Base-by-base conservation (phyloP, 2,888 invertebrate genomes). In the Conops quadrifasciatus region DNA sequence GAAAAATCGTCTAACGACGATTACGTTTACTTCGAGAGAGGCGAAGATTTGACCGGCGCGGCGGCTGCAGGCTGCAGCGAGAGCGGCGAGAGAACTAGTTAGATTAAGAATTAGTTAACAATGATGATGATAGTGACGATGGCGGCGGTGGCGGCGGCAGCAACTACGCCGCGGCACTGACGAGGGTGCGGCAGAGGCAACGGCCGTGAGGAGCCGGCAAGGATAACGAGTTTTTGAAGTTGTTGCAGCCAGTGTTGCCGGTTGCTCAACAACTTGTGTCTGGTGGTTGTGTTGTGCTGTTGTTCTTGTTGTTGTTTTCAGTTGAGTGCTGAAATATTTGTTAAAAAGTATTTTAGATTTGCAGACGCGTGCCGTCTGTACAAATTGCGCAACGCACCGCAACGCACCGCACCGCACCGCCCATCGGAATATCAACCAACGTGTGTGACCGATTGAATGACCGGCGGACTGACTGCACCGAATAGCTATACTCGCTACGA, bases 341-440 rank as follows among this genome's bases (percentile, higher is more conserved):
- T n/a, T 58, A 56, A 30, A 13, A 15, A 26, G 58, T 58, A 21
- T 60, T 28, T 62, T 51, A 62, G 30, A 60, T 47, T 62, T 62
- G 60, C 51, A 30, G 68, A 68, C 68, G 51, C 62, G 51, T 51
- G 62, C 68, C 68, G 56, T 58, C 13, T 15, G 24, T 24, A 16
- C 28, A 64, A 56, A 56, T 56, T 28, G 19, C 19, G 21, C 24
- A 53, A 58, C 56, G 67, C 56, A 67, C 36, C 26, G 5, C 49
- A 15, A 15, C 49, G 4, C 49, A 15, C n/a, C n/a, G n/a, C n/a
- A 49, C 49, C n/a, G 15, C 49, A 45, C 26, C 21, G 26, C 19
- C 51, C 62, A 51, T 3, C 49, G 68, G 68, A 68, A 68, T 68
- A 60, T 59, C 68, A 68, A 68, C 68, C 19, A 68, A 60, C 68